These are phyloP conservation scores for Drosophila sp. DNA, from an alignment of 1,140 invertebrate species.

Conservation along the genomic window DNA sequence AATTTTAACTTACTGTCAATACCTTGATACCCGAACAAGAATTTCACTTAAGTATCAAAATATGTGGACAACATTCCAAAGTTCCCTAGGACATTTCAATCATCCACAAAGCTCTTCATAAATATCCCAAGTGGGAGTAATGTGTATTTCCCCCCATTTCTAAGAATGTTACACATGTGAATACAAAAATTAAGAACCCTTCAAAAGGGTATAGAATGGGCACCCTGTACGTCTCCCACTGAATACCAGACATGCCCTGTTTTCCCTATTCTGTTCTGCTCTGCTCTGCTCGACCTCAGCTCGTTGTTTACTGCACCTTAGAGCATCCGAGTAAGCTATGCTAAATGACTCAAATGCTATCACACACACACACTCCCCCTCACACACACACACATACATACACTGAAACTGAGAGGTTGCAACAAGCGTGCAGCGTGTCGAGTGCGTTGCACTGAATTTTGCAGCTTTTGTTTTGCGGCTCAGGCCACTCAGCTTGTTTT, in stretches of 20 bases:
- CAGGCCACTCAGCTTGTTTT: conserved; percentile 71
- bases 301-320: conserved; percentile 56
- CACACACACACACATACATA: conserved; percentile 23
- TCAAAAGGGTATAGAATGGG: conserved; percentile 10
- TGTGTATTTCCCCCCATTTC: too few relatives aligned
- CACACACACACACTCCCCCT: conserved; percentile 18
- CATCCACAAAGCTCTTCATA: too few relatives aligned
- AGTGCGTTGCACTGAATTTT: conserved; percentile 83
- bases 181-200: conserved; percentile 8
- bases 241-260: conserved; percentile 18
- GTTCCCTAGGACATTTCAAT: too few relatives aligned
- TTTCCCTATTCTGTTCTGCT: conserved; percentile 22
- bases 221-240: conserved; percentile 21
- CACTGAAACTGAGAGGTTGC: background rate
- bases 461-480: conserved; percentile 75
- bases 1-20: too few relatives aligned
- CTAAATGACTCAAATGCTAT: conserved; percentile 67
- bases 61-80: too few relatives aligned
- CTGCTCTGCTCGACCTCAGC: conserved; percentile 49
- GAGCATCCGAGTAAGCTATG: conserved; percentile 57
- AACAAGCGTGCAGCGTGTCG: conserved; percentile 54
- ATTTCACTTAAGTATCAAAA: too few relatives aligned
- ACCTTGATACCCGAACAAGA: too few relatives aligned
- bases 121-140: too few relatives aligned
- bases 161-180: too few relatives aligned